Evolutionary conservation across 2,888 invertebrate genomes (phyloP), one percentile per base, ranked within the genome.

Genomic region (Lycaena phlaeas): DNA sequence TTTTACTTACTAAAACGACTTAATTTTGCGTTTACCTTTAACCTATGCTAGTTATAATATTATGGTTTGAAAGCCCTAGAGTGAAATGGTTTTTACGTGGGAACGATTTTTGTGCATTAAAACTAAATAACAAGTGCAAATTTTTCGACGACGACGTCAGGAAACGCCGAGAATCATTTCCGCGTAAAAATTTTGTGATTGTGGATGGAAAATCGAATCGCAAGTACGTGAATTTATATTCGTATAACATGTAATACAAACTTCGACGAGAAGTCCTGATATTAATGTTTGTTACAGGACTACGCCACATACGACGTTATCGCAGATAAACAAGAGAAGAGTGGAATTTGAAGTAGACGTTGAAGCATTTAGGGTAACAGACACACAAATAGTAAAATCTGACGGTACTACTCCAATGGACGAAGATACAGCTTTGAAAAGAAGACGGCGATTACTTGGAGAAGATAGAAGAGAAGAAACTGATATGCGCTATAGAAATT

Each of bases 291-390:
- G 54, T 51, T 56, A 45, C 85, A 86, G 85, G 85, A 70, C 82
- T 66, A 67, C 75, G 63, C 71, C 81, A 50, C 87, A 86, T 72
- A 74, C 87, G 65, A 78, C 87, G 58, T 74, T 88, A 67, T 81
- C 89, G 56, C 90, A 90, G 68, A 86, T 91, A 65, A 90, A 89
- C 78, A 91, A 91, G 68, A 85, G 91, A 68, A 88, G 90, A 69
- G 76, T 90, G 59, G 91, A 91, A 60, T 87, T 86, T 44, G 87
- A 87, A 45, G 79, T 85, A 47, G 84, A 85, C 68, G 73, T 85
- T 54, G 85, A 85, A 54, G 64, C 81, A 10, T 79, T 78, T 54
- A 68, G 78, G 51, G 53, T 68, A 41, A 73, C 59, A 55, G 78
- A 81, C 45, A 65, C 78, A 56, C 68, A 74, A 22, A 50, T 58